Evolutionary conservation across 2,797 vertebrate species (phyloP).

Genomic region (Hydrophis major): DNA sequence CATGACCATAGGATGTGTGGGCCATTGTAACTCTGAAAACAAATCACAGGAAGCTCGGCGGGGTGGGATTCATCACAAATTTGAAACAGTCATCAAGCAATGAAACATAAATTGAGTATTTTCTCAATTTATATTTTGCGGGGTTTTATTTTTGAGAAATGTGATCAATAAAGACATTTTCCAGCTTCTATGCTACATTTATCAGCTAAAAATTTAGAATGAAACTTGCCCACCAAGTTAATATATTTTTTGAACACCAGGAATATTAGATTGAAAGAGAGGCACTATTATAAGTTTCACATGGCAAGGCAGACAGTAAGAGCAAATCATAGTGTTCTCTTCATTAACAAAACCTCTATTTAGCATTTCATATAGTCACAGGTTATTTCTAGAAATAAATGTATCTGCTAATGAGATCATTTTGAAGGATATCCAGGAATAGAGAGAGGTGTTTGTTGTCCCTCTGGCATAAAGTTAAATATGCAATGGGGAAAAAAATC

Average conservation of each 20-base stretch:
- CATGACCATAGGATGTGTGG: background rate
- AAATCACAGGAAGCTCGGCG: background rate
- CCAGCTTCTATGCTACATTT: background rate
- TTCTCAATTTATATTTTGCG: background rate
- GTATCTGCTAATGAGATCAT: conserved; percentile 17
- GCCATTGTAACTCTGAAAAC: background rate
- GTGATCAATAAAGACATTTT: background rate
- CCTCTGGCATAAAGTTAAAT: background rate
- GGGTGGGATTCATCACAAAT: background rate
- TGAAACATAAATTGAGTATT: background rate
- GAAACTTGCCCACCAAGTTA: background rate
- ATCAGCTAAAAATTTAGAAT: background rate
- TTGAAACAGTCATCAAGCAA: background rate
- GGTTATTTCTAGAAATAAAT: conserved; percentile 14
- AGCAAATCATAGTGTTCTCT: background rate
- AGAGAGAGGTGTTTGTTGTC: background rate
- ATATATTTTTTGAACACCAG: background rate
- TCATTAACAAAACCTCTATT: conserved; percentile 13
- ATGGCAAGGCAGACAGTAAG: background rate
- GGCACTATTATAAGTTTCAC: background rate
- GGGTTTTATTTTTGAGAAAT: background rate
- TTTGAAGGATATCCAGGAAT: conserved; percentile 18
- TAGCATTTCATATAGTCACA: conserved; percentile 9
- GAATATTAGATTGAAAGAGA: background rate
- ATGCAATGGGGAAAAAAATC: background rate